Base-by-base conservation (phyloP, 2,113 vertebrate genomes). In the Actinemys pallida region DNA sequence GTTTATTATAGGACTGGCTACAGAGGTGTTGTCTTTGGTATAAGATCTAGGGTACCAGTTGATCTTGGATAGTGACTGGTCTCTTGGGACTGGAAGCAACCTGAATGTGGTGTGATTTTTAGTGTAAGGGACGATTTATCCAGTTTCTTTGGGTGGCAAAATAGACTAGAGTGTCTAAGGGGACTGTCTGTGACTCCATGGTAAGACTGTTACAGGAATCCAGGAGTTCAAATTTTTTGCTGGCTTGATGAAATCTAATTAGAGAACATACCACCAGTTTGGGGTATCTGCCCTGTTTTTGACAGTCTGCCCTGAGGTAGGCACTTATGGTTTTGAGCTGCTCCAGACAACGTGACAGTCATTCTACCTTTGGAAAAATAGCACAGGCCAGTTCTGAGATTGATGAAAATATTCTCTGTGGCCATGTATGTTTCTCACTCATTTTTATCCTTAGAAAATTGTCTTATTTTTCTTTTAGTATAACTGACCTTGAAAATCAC, bases 391-490 rank as follows among this genome's bases (percentile, higher is more conserved):
- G 82, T 88, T 81, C 47, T 56, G 47, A 86, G 93, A 20, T 52
- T 54, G 94, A 19, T 57, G 4, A 86, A 75, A n/a, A 78, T 88
- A 8, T 39, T 57, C 3, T 65, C 31, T 85, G 22, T 45, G 76
- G 39, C 62, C 54, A 17, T 89, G 56, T 91, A 78, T 91, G 31
- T 78, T 25, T 69, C 87, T 89, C 79, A 25, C 13, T 81, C 83
- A 1, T 42, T 39, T 96, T 92, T 93, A n/a, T 87, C n/a, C 24
- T 9, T 17, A 47, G 0, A 0, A 54, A 81, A 69, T 93, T 57
- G 89, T 83, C 4, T 84, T 94, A 72, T n/a, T 72, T 72, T 72
- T 72, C 65, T 24, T 89, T 94, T 91, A 59, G 57, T 89, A 59
- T 94, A 88, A 16, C 14, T 52, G 19, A 56, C n/a, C 16, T 59